These are phyloP conservation scores for Campopleginae sp. DNA, from an alignment of 2,888 invertebrate genomes.

Conservation along the genomic window DNA sequence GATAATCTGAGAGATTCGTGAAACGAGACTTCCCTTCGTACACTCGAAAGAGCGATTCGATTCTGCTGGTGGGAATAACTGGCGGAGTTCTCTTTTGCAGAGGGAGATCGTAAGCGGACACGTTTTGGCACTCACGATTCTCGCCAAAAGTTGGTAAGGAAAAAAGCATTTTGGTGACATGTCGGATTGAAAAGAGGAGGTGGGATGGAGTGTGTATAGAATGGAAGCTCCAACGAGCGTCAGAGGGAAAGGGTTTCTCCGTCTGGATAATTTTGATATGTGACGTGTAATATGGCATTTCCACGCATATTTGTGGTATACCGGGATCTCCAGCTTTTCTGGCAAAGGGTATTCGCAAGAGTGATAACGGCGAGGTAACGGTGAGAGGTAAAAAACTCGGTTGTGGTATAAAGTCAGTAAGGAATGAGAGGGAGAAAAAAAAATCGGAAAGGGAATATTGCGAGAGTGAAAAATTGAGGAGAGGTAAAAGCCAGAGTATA, in stretches of 20 bases:
- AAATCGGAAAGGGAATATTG: slow-evolving; percentile 48
- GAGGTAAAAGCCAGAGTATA: slow-evolving; percentile 24
- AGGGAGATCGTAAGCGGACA: slow-evolving; percentile 61
- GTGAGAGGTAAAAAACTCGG: slow-evolving; percentile 33
- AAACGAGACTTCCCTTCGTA: slow-evolving; percentile 23
- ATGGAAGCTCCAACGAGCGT: slow-evolving; percentile 19
- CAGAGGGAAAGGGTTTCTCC: slow-evolving; percentile 60
- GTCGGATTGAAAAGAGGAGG: slow-evolving; percentile 39
- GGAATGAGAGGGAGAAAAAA: slow-evolving; percentile 52
- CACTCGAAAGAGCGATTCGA: slow-evolving; percentile 42
- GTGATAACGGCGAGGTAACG: slow-evolving; percentile 17
- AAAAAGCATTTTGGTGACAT: slow-evolving; percentile 53
- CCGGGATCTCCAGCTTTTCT: slow-evolving; percentile 39
- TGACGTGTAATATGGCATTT: slow-evolving; percentile 18
- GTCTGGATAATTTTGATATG: slow-evolving; percentile 61
- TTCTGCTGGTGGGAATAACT: slow-evolving; percentile 62
- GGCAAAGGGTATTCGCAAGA: slow-evolving; percentile 25
- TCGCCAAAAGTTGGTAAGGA: slow-evolving; percentile 54
- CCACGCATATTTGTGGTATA: slow-evolving; percentile 58
- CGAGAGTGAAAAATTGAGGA: slow-evolving; percentile 42
- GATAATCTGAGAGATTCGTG: slow-evolving; percentile 44
- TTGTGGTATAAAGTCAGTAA: slow-evolving; percentile 39
- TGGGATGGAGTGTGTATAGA: slow-evolving; percentile 2
- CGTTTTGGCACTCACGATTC: slow-evolving; percentile 70
- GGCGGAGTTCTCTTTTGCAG: slow-evolving; percentile 60